phyloP scores from a whole-genome alignment of 2,113 vertebrate genomes.

The Ceyx cyanopectus region DNA sequence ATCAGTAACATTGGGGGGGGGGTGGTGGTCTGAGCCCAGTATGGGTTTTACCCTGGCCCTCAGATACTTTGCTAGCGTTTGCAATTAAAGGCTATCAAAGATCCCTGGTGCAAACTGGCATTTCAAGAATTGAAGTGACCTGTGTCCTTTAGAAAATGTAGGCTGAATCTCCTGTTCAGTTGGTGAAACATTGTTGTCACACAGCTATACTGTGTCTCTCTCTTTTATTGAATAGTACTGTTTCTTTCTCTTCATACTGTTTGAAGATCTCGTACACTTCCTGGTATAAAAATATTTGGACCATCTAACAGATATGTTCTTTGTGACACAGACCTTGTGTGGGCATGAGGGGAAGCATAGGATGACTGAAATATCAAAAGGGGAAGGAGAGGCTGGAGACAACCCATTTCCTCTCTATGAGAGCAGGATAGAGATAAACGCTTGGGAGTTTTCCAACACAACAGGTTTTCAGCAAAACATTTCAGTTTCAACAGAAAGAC shows the following conservation, averaged over 20 bases:
- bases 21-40: neutral
- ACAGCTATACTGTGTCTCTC: neutral
- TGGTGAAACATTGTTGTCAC: neutral
- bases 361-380: neutral
- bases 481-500: slow-evolving; percentile 44
- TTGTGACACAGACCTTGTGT: neutral
- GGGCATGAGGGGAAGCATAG: neutral
- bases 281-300: neutral
- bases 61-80: neutral
- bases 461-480: slow-evolving; percentile 65
- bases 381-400: neutral
- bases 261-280: neutral
- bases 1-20: neutral
- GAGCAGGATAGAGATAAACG: slow-evolving; percentile 7
- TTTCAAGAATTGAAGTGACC: neutral
- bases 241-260: neutral
- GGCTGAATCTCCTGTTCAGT: neutral
- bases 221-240: neutral
- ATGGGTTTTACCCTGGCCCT: neutral
- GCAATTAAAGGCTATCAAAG: neutral
- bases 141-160: neutral
- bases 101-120: neutral
- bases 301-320: neutral
- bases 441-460: slow-evolving; percentile 57
- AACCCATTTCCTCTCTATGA: neutral